Percentiles rank a stretch among this genome's conserved stretches.
Conservation (phyloP, 2,113 vertebrate species). For the Thalassarche chlororhynchos region DNA sequence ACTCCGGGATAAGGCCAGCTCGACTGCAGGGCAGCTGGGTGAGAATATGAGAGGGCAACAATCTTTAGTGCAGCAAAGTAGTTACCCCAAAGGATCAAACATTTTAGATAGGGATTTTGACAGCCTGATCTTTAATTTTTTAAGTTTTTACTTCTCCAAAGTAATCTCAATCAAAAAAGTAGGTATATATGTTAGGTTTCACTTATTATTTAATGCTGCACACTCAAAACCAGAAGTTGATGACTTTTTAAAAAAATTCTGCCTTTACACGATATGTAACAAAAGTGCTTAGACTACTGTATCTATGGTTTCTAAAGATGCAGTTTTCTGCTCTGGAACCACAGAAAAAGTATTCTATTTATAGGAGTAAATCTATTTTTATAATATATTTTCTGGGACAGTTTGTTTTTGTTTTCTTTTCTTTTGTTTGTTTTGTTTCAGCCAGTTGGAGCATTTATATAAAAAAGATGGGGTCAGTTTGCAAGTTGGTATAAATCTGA, state of each 20-base stretch:
- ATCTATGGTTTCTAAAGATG: background rate
- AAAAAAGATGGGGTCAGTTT: constrained; percentile 16
- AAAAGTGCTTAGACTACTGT: background rate
- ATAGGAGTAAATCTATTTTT: constrained; percentile 3
- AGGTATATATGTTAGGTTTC: background rate
- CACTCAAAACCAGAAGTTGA: background rate
- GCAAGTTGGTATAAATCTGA: background rate
- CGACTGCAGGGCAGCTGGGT: background rate
- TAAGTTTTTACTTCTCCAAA: background rate
- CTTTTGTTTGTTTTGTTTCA: constrained; percentile 50
- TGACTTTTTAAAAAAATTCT: background rate
- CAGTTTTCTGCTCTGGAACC: background rate
- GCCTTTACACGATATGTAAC: background rate
- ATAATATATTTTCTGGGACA: background rate
- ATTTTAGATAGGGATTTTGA: background rate
- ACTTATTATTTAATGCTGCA: background rate
- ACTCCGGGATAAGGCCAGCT: background rate
- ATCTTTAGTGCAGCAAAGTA: background rate
- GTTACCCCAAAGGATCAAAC: background rate
- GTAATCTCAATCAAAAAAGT: background rate
- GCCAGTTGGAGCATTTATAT: background rate
- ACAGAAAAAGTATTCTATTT: background rate
- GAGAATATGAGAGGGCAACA: background rate
- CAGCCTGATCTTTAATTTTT: background rate
- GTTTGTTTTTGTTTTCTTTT: constrained; percentile 24